Conservation (phyloP, 2,888 invertebrate genomes). For the Sthenelais limicola region DNA sequence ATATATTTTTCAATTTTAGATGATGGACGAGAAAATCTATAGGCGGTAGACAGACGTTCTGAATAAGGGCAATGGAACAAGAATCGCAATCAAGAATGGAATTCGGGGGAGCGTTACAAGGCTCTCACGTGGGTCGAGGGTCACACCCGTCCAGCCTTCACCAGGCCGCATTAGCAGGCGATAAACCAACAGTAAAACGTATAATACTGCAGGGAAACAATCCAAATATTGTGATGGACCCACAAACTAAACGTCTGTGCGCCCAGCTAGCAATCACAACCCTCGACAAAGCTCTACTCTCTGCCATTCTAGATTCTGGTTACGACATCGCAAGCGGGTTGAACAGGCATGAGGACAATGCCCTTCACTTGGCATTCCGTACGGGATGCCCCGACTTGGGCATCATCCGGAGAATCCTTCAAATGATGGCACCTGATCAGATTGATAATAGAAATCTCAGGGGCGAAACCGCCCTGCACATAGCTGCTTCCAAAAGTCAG, state of each 20-base stretch:
- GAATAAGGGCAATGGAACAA: too few relatives aligned
- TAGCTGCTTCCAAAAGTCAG: slow-evolving; percentile 2
- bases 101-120: too few relatives aligned
- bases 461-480: not conserved
- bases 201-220: not conserved
- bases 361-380: not conserved
- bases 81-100: too few relatives aligned
- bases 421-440: not conserved
- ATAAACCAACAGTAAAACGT: not conserved
- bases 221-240: not conserved
- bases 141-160: not conserved
- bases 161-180: slow-evolving; percentile 4
- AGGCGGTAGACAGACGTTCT: too few relatives aligned
- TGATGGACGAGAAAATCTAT: too few relatives aligned
- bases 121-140: too few relatives aligned
- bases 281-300: not conserved
- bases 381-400: not conserved
- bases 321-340: not conserved
- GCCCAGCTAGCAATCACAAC: slow-evolving; percentile 3
- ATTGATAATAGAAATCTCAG: not conserved
- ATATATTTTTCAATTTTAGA: too few relatives aligned
- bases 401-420: not conserved
- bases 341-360: slow-evolving; percentile 3
- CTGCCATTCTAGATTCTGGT: not conserved
- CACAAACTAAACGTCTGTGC: slow-evolving; percentile 13